Evolutionary conservation across 2,113 vertebrate genomes (phyloP).

Genomic region (Notiomystis cincta): DNA sequence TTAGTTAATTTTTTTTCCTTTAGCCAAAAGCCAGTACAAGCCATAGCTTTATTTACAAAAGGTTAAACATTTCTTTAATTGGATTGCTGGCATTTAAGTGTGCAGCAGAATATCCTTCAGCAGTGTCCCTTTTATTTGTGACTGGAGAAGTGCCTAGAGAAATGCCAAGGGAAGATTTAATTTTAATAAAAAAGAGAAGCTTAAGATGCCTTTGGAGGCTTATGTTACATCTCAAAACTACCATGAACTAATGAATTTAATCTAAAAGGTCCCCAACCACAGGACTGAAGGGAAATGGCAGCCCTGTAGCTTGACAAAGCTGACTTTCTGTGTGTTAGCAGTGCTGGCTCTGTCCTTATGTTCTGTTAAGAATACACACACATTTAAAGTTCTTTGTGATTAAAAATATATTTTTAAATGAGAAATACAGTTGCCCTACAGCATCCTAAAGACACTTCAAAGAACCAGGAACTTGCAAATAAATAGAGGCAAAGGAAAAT

Average conservation of each 20-base stretch:
- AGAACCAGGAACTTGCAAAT: background rate
- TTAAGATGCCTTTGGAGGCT: slow-evolving; percentile 59
- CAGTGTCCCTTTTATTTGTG: slow-evolving; percentile 56
- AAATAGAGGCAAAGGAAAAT: background rate
- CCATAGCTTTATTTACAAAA: slow-evolving; percentile 72
- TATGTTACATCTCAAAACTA: slow-evolving; percentile 56
- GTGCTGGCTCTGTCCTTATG: background rate
- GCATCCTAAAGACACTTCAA: background rate
- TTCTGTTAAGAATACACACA: background rate
- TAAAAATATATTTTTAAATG: background rate
- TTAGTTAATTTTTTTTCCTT: slow-evolving; percentile 28
- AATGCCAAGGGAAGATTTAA: slow-evolving; percentile 67
- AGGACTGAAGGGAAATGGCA: background rate
- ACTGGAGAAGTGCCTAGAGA: slow-evolving; percentile 61
- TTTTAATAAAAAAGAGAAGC: slow-evolving; percentile 72
- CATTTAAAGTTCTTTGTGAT: background rate
- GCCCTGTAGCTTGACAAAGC: background rate
- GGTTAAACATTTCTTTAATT: slow-evolving; percentile 73
- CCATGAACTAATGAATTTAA: slow-evolving; percentile 65
- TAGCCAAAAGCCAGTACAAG: slow-evolving; percentile 32
- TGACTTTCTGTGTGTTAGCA: background rate
- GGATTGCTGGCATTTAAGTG: slow-evolving; percentile 72
- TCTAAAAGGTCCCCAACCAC: slow-evolving; percentile 58
- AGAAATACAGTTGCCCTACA: background rate
- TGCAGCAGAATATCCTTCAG: slow-evolving; percentile 29